These are phyloP conservation scores for Cerastis rubricosa DNA, from an alignment of 2,888 invertebrate species.

Conservation along the genomic window DNA sequence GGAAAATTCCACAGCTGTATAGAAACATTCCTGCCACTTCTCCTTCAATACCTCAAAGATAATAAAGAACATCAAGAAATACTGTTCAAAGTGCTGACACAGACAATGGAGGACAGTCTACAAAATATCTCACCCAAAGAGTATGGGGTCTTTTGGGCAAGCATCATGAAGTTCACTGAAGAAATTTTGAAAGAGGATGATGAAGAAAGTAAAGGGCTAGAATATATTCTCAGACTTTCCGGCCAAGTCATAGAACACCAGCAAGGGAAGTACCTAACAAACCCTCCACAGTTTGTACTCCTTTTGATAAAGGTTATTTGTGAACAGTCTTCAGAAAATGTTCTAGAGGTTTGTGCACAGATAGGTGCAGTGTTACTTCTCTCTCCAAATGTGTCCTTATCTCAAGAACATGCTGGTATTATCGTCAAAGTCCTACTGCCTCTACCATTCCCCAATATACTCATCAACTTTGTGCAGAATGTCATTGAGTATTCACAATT, in stretches of 20 bases:
- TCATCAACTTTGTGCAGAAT: constrained; percentile 92
- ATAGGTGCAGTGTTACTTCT: constrained; percentile 91
- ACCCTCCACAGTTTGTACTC: constrained; percentile 91
- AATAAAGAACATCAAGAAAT: constrained; percentile 87
- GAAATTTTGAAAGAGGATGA: constrained; percentile 82
- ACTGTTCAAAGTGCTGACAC: constrained; percentile 92
- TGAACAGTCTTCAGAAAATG: constrained; percentile 84
- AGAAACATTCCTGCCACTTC: constrained; percentile 92
- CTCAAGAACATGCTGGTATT: constrained; percentile 94
- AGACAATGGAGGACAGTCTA: constrained; percentile 92
- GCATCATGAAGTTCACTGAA: constrained; percentile 80
- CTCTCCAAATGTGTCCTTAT: constrained; percentile 91
- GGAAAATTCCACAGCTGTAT: constrained; percentile 97
- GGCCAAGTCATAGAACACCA: constrained; percentile 92
- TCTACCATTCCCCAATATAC: constrained; percentile 89
- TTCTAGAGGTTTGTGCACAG: constrained; percentile 88
- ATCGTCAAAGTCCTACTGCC: constrained; percentile 92
- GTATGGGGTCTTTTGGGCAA: constrained; percentile 92
- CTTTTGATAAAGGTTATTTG: constrained; percentile 90
- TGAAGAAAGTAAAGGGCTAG: constrained; percentile 79
- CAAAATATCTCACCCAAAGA: constrained; percentile 92
- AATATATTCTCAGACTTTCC: constrained; percentile 90
- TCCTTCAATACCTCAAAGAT: constrained; percentile 92
- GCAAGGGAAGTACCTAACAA: constrained; percentile 92
- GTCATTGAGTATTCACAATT: constrained; percentile 93